Percentiles rank a stretch among this genome's conserved stretches.
phyloP scores from a whole-genome alignment of 2,888 invertebrate genomes.

The Timema cristinae region DNA sequence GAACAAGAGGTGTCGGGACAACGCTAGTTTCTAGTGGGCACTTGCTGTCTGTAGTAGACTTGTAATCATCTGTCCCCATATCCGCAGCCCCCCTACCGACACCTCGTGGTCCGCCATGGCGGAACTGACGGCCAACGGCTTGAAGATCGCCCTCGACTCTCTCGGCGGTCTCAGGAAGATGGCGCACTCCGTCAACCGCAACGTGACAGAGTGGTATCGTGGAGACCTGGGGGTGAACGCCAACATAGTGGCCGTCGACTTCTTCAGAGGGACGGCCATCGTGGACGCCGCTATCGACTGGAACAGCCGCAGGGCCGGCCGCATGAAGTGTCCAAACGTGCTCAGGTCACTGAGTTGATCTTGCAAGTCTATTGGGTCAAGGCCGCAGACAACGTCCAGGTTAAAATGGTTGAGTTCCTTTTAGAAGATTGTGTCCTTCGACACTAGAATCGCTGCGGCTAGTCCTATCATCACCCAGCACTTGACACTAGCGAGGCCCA shows the following conservation, averaged over 20 bases:
- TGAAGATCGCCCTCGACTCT: slow-evolving; percentile 58
- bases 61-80: neutral
- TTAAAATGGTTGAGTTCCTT: too few relatives aligned
- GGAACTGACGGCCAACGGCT: slow-evolving; percentile 63
- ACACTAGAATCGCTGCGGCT: too few relatives aligned
- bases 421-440: too few relatives aligned
- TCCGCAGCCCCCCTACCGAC: slow-evolving; percentile 30
- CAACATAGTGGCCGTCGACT: slow-evolving; percentile 71
- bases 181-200: slow-evolving; percentile 64
- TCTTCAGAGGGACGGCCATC: slow-evolving; percentile 66
- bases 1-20: too few relatives aligned
- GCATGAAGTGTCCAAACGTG: too few relatives aligned
- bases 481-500: too few relatives aligned
- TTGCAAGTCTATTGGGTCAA: too few relatives aligned
- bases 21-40: too few relatives aligned
- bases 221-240: slow-evolving; percentile 46
- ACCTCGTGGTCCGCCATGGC: slow-evolving; percentile 63
- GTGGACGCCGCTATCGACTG: slow-evolving; percentile 48
- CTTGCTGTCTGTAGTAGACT: too few relatives aligned
- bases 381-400: too few relatives aligned
- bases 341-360: too few relatives aligned
- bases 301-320: slow-evolving; percentile 27
- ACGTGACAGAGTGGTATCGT: slow-evolving; percentile 66
- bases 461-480: too few relatives aligned
- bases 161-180: slow-evolving; percentile 60